A percentile compares a stretch with the other conserved stretches of the same genome.
Evolutionary conservation across 2,888 invertebrate genomes (phyloP).

Genomic region (Eristalis pertinax): DNA sequence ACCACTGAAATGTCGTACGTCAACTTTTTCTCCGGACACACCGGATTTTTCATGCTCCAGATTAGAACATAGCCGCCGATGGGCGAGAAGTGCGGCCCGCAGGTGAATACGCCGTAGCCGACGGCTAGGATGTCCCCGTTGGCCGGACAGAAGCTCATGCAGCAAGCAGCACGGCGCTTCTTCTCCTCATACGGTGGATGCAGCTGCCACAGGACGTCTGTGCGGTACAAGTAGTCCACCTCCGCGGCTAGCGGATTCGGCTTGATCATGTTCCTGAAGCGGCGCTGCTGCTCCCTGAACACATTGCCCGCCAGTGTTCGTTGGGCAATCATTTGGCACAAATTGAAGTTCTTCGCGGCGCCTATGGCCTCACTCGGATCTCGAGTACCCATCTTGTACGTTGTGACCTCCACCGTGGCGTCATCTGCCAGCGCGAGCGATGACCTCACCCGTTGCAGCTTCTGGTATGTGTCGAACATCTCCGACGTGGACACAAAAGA

Average conservation of each 20-base stretch:
- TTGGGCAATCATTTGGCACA: slow-evolving; percentile 86
- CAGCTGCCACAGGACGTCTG: slow-evolving; percentile 87
- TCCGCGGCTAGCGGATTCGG: slow-evolving; percentile 85
- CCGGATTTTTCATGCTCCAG: slow-evolving; percentile 92
- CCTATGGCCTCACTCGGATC: slow-evolving; percentile 77
- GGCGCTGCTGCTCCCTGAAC: slow-evolving; percentile 86
- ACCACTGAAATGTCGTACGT: slow-evolving; percentile 86
- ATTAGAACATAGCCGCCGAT: slow-evolving; percentile 86
- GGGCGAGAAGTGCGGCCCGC: slow-evolving; percentile 81
- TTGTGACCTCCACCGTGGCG: slow-evolving; percentile 81
- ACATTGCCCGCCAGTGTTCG: slow-evolving; percentile 88
- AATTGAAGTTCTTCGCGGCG: slow-evolving; percentile 82
- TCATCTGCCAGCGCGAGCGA: slow-evolving; percentile 80
- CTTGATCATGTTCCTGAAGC: slow-evolving; percentile 85
- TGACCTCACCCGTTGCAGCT: slow-evolving; percentile 77
- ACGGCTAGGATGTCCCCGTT: slow-evolving; percentile 89
- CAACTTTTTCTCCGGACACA: slow-evolving; percentile 88
- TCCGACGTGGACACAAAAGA: slow-evolving; percentile 90
- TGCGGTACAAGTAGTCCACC: slow-evolving; percentile 86
- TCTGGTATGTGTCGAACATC: slow-evolving; percentile 87
- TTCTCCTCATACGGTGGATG: slow-evolving; percentile 82
- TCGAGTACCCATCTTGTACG: slow-evolving; percentile 77
- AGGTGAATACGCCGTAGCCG: slow-evolving; percentile 87
- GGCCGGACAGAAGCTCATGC: slow-evolving; percentile 86
- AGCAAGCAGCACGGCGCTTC: slow-evolving; percentile 83